A percentile compares a stretch with the other conserved stretches of the same genome.
These are phyloP conservation scores for Drosophila lacicola DNA, from an alignment of 2,888 invertebrate species.

Conservation along the genomic window DNA sequence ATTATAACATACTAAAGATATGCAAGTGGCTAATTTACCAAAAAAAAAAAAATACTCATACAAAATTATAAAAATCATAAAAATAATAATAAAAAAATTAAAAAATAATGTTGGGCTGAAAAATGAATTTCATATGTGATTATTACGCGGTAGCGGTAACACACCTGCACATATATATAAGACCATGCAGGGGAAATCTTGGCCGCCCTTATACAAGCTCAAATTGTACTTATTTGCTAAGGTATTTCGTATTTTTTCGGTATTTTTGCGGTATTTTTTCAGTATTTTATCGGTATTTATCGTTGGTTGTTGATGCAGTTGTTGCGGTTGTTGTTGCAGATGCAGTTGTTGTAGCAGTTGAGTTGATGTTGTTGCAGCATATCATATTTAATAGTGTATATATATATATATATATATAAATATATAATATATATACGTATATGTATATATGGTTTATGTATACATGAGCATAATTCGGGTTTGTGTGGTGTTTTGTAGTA, in stretches of 20 bases:
- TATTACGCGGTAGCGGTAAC: conserved; percentile 75
- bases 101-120: conserved; percentile 41
- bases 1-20: conserved; percentile 23
- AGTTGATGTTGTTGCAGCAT: conserved; percentile 36
- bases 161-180: conserved; percentile 85
- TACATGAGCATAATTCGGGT: conserved; percentile 35
- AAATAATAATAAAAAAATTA: conserved; percentile 22
- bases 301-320: conserved; percentile 21
- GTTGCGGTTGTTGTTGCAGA: conserved; percentile 29
- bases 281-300: conserved; percentile 18
- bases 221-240: conserved; percentile 59
- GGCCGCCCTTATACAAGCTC: conserved; percentile 74
- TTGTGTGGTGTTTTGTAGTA: conserved; percentile 23
- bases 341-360: conserved; percentile 39
- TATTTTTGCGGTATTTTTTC: conserved; percentile 31
- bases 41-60: conserved; percentile 44
- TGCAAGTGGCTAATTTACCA: conserved; percentile 25
- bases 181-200: conserved; percentile 85
- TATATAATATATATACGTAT: conserved; percentile 11
- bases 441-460: conserved; percentile 42
- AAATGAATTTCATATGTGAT: conserved; percentile 48
- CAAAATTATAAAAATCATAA: conserved; percentile 22
- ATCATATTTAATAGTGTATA: conserved; percentile 11
- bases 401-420: conserved; percentile 4
- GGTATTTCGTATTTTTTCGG: conserved; percentile 10